Evolutionary conservation across 2,797 vertebrate species (phyloP).

Genomic region (Gambusia yucatana): DNA sequence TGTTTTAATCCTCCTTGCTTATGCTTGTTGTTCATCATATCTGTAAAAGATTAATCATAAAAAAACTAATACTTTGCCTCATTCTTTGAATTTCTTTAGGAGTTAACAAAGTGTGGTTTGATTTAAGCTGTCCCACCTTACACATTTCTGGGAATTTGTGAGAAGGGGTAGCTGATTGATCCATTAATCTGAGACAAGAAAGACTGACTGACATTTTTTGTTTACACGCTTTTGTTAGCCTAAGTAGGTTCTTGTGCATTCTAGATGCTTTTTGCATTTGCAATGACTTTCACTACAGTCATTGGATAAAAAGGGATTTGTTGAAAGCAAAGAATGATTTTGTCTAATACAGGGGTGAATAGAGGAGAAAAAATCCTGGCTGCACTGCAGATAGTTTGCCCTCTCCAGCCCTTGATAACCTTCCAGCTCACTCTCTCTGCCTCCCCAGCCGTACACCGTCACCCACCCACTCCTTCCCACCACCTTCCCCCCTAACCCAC

Average conservation of each 20-base stretch:
- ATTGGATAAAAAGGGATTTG: background rate
- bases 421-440: constrained; percentile 17
- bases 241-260: background rate
- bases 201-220: background rate
- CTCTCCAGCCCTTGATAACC: constrained; percentile 48
- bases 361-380: constrained; percentile 15
- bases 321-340: constrained; percentile 12
- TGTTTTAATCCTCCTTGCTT: background rate
- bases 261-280: background rate
- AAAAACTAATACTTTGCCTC: background rate
- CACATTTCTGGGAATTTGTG: background rate
- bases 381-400: constrained; percentile 51
- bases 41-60: background rate
- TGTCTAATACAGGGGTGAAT: constrained; percentile 7
- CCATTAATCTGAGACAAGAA: background rate
- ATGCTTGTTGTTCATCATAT: background rate
- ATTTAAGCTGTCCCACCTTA: background rate
- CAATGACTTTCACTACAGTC: background rate
- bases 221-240: background rate
- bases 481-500: constrained; percentile 53
- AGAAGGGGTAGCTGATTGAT: background rate
- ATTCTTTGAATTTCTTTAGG: background rate
- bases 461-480: constrained; percentile 48
- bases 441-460: constrained; percentile 41
- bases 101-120: background rate